Base-by-base conservation (phyloP, 2,888 invertebrate species). In the Augiades crinisus region DNA sequence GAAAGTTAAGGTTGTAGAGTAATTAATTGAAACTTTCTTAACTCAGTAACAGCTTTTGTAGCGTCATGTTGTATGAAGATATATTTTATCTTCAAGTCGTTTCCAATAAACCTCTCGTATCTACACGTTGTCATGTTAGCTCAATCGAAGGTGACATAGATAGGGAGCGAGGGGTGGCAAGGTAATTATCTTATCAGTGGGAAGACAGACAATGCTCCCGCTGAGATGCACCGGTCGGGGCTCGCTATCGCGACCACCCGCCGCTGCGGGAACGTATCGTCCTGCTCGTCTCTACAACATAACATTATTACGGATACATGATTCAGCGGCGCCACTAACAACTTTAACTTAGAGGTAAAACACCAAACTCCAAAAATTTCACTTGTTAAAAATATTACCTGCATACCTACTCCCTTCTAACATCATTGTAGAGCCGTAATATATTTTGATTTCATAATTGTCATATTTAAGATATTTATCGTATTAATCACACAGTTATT, bases 121-220 rank as follows among this genome's bases (percentile, higher is more conserved):
- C 10, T 37, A 33, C 13, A 14, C 30, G 30, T 10, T 17, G 16
- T n/a, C 19, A 43, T 30, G 47, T 47, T 13, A 8, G 38, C 38
- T 22, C 10, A 40, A 40, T 30, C 38, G 38, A 38, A 47, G 10
- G 13, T 22, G 40, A 47, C 40, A 33, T 34, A 33, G 47, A 49
- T 34, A 34, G 34, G 34, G 24, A 22, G 34, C 16, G 22, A 41
- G 17, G 49, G 49, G 65, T 68, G 63, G 67, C 65, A 65, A 66
- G 64, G 65, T 64, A 64, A 67, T 76, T 76, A 78, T 78, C 72
- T 81, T 79, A 81, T 81, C 81, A 67, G 60, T 55, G 59, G 58
- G 68, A 63, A 62, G 54, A 41, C 43, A 44, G 50, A 44, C 50
- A 36, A 50, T 34, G 43, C 43, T 19, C 50, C 41, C 36, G 43